Conservation (phyloP, 2,888 invertebrate species). For the Ischnus inquisitorius region DNA sequence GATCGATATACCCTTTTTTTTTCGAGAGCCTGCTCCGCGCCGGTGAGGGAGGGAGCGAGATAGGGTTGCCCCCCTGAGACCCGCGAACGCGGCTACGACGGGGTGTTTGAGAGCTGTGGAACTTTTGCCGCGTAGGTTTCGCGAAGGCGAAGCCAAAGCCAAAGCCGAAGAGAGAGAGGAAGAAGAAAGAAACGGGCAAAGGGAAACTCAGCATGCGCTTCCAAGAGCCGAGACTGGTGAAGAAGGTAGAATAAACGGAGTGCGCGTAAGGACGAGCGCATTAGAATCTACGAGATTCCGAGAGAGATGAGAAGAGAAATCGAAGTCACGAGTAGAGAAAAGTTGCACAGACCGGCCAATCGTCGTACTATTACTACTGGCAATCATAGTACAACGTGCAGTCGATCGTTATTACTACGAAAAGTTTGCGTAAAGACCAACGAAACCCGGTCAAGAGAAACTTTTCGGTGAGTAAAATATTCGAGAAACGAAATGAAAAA, state of each 20-base stretch:
- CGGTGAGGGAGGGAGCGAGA: conserved; percentile 51
- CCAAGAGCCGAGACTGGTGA: neutral
- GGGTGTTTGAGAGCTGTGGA: conserved; percentile 29
- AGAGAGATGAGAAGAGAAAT: conserved; percentile 67
- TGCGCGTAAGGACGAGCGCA: conserved; percentile 24
- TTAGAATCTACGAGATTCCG: conserved; percentile 41
- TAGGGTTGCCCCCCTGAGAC: conserved; percentile 26
- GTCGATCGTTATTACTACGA: neutral
- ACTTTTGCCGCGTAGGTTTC: neutral
- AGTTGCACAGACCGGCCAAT: conserved; percentile 50
- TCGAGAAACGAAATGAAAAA: conserved; percentile 33
- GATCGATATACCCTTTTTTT: conserved; percentile 84
- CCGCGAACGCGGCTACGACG: conserved; percentile 18
- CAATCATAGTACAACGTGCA: neutral
- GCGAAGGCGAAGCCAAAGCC: conserved; percentile 7
- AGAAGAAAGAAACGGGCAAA: neutral
- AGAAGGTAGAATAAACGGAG: conserved; percentile 35
- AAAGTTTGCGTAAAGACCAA: too few relatives aligned
- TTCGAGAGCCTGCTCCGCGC: conserved; percentile 75
- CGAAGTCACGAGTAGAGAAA: conserved; percentile 57
- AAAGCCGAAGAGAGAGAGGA: neutral
- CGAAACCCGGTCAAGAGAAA: too few relatives aligned
- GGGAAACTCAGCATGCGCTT: conserved; percentile 4
- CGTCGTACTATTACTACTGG: conserved; percentile 36
- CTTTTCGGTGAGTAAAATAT: neutral